Evolutionary conservation across 2,113 vertebrate genomes (phyloP), one percentile per base, ranked within the genome.

Genomic region (Ochotona curzoniae): DNA sequence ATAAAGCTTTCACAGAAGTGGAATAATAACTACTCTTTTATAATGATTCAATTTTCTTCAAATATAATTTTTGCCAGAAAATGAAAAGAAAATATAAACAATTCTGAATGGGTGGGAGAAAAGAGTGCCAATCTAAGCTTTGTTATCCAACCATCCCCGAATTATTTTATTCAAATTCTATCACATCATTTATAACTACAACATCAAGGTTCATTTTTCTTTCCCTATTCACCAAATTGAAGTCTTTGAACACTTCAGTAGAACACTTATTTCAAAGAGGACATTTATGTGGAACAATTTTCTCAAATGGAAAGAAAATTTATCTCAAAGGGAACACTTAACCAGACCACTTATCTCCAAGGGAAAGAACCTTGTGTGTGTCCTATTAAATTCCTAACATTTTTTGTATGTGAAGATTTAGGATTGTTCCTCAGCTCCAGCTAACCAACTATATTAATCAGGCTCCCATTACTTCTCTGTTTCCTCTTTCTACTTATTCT

Each of bases 101-200:
- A 57, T 63, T 69, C 61, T 51, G 0, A 18, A 25, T 1, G n/a
- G 13, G 7, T 17, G 11, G 1, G 20, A 14, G 26, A 81, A 90
- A 51, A 90, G 70, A 95, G 51, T 92, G 67, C 93, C 63, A 90
- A 70, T 60, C 67, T 93, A 87, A 95, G 26, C 73, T 96, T 87
- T 94, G 60, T 92, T 88, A 76, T 94, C 28, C 66, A 93, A 10
- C 81, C 12, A 30, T 9, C 87, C 28, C 1, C 10, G n/a, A 57
- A 71, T 86, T 49, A 63, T 47, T 12, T 67, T 69, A 71, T 88
- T 96, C 35, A 80, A 82, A 92, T 93, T 96, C 32, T 73, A 74
- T 80, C 82, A 92, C 23, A 28, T 85, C 47, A 87, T 89, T 79
- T 51, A 95, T 69, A 91, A 86, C 8, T 88, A 90, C 66, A 79